Base-by-base conservation (phyloP, 2,888 invertebrate genomes). In the Oxycera nigricornis region DNA sequence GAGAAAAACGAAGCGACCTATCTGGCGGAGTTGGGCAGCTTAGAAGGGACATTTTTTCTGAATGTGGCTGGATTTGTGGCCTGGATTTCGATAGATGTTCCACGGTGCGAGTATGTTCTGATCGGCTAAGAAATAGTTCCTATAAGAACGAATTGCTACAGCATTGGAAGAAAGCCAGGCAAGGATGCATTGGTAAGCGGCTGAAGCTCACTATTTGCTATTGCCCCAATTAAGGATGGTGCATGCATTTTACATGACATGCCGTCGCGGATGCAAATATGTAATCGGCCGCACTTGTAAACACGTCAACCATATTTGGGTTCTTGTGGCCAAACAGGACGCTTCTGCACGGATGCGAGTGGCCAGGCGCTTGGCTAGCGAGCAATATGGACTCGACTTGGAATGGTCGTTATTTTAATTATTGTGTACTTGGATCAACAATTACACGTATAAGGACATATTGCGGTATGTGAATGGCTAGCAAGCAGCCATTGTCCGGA, bases 361-460 rank as follows among this genome's bases (percentile, higher is more conserved):
- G 17, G 65, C 39, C 24, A 11, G 39, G 11, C 20, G 41, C 6
- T 41, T 17, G 65, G 24, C 65, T n/a, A 65, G 24, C 41, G 35
- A 41, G 41, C 39, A 22, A 24, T 65, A 65, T 65, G 41, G 41
- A 17, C 14, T 24, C 41, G 20, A 31, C n/a, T 31, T 31, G 61
- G 35, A 35, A 31, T 65, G 65, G 41, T 39, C 65, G 35, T 65
- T 65, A 65, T 65, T 24, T 65, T 65, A 65, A 65, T 65, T 65
- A 65, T 41, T 65, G 65, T 65, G 39, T 65, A 65, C 39, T 24
- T 39, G 65, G 41, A 24, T 35, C 35, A 24, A 24, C 30, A 65
- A 65, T 65, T 35, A 14, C 41, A 65, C 39, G 65, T 65, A 39
- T 35, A 14, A 39, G 14, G 39, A n/a, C n/a, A n/a, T n/a, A n/a